Conservation (phyloP, 2,113 vertebrate species). For the Podilymbus podiceps region DNA sequence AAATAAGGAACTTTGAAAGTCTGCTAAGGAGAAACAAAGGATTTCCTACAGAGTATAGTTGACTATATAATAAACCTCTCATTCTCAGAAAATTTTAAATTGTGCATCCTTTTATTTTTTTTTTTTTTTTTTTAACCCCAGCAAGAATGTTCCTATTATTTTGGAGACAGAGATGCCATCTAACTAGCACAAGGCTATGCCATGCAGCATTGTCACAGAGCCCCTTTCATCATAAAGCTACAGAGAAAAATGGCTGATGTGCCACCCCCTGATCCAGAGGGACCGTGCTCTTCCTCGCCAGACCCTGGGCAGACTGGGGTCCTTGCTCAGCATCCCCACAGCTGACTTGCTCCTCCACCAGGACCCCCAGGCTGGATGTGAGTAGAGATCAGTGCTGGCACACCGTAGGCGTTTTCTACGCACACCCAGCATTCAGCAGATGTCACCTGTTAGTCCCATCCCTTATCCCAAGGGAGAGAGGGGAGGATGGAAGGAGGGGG, state of each 20-base stretch:
- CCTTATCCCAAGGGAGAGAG: neutral
- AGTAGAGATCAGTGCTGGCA: neutral
- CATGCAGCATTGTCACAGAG: neutral
- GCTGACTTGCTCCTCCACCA: neutral
- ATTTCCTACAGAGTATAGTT: neutral
- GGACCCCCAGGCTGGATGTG: neutral
- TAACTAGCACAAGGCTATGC: neutral
- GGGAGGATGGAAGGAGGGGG: neutral
- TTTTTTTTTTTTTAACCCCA: neutral
- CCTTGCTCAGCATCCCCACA: neutral
- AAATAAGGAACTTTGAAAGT: neutral
- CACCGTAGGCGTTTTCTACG: neutral
- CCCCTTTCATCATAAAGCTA: neutral
- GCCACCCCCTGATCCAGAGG: neutral
- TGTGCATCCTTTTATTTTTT: neutral
- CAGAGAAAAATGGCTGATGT: neutral
- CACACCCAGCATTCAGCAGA: neutral
- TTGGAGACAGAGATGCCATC: neutral
- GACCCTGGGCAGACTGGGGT: neutral
- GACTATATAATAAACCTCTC: neutral
- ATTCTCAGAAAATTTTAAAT: neutral
- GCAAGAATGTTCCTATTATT: neutral
- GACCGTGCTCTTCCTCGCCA: neutral
- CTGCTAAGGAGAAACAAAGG: neutral
- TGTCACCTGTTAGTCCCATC: neutral